A percentile compares a stretch with the other conserved stretches of the same genome.
Evolutionary conservation across 2,113 vertebrate species (phyloP).

Genomic region (Benitochromis conjunctus): DNA sequence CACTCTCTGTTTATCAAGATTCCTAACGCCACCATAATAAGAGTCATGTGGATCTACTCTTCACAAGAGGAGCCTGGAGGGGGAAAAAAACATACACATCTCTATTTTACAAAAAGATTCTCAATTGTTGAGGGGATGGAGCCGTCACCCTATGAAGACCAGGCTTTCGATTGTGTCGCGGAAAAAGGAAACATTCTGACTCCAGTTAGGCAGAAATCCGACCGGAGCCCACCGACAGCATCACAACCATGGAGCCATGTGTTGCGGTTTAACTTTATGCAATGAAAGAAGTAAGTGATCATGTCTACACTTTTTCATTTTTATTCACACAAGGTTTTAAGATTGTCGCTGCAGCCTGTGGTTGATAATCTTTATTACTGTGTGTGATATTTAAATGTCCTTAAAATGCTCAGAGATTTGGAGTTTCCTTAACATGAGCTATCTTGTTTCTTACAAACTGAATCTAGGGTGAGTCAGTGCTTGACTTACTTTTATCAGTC

Average conservation of each 20-base stretch:
- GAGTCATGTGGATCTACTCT: constrained; percentile 56
- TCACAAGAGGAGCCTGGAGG: neutral
- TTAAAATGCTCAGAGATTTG: neutral
- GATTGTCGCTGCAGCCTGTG: neutral
- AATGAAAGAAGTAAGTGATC: constrained; percentile 1
- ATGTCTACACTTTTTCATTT: neutral
- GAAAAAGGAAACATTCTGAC: neutral
- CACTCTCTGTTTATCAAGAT: neutral
- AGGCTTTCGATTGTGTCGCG: neutral
- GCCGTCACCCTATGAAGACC: neutral
- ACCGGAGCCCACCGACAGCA: neutral
- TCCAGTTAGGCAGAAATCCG: neutral
- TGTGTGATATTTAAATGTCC: neutral
- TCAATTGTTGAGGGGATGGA: neutral
- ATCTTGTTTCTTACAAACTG: neutral
- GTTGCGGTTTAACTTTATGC: neutral
- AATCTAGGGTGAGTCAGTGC: neutral
- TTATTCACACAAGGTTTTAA: neutral
- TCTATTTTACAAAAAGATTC: neutral
- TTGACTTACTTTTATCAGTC: neutral
- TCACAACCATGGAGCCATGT: neutral
- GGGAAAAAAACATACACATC: neutral
- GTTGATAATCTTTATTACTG: neutral
- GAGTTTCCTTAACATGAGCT: neutral
- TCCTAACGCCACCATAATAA: constrained; percentile 21